Base-by-base conservation (phyloP, 2,888 invertebrate species). In the Cantharis nigra region DNA sequence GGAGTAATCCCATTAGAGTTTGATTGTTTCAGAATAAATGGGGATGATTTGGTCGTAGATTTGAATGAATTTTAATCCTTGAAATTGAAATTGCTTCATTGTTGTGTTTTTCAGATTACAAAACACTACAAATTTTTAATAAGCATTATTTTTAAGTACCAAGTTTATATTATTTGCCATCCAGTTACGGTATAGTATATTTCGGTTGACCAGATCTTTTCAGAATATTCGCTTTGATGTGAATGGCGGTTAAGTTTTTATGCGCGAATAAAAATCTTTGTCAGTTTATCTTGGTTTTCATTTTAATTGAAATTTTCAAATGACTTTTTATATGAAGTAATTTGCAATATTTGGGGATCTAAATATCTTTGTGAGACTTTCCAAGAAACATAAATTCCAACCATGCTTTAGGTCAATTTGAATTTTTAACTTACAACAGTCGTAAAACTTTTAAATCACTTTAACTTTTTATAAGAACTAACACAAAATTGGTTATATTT, bases 281-380 rank as follows among this genome's bases (percentile, higher is more conserved):
- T 74, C 70, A 28, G 70, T 69, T 30, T 69, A 23, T 23, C 69
- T 18, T 33, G 49, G 49, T 72, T 72, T 72, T 65, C 65, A 74
- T 74, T 26, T 74, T 74, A 74, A 74, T 74, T 74, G 74, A 74
- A 67, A 69, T 69, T 69, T 33, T 72, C 16, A 62, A 63, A 71
- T 63, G 28, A 20, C 65, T 72, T 72, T 33, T 65, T 65, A 18
- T 67, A 65, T 33, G 49, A 23, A 18, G 30, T 65, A 72, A 65
- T 72, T 72, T 33, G 65, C 65, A 72, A 65, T 20, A 26, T 65
- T 64, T 33, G 65, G 26, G 30, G 23, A 18, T 65, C 49, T 72
- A 49, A 67, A 72, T 72, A 72, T 70, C 16, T 65, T 49, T n/a
- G 33, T 74, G 69, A 69, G 69, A 69, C 69, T 20, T 69, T 63